Evolutionary conservation across 1,140 invertebrate species (phyloP).

Genomic region (Spodoptera litura): DNA sequence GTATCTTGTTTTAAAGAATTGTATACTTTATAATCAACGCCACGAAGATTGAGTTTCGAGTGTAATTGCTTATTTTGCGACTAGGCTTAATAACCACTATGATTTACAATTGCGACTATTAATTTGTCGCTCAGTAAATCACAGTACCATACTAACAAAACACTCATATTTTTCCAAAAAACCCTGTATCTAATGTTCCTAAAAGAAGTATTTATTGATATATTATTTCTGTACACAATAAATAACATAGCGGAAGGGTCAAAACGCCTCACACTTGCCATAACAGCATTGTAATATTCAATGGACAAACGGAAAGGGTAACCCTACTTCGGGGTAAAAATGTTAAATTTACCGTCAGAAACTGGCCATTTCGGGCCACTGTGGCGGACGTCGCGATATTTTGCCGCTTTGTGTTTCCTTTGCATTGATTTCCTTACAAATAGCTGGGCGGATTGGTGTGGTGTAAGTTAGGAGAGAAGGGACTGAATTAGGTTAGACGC

Average conservation of each 20-base stretch:
- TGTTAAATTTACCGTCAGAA: slow-evolving; percentile 74
- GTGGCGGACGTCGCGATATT: slow-evolving; percentile 75
- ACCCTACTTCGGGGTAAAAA: slow-evolving; percentile 66
- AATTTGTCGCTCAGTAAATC: too few relatives aligned
- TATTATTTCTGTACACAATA: slow-evolving; percentile 69
- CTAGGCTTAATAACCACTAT: too few relatives aligned
- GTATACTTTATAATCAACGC: too few relatives aligned
- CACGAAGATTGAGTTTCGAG: too few relatives aligned
- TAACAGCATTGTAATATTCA: slow-evolving; percentile 67
- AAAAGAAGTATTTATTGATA: slow-evolving; percentile 75
- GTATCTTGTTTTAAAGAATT: too few relatives aligned
- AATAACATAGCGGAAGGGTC: slow-evolving; percentile 74
- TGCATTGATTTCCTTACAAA: slow-evolving; percentile 74
- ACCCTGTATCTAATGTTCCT: slow-evolving; percentile 66
- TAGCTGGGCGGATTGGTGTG: slow-evolving; percentile 47
- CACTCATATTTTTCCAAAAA: slow-evolving; percentile 37
- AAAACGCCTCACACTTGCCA: slow-evolving; percentile 69
- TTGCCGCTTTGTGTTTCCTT: slow-evolving; percentile 74
- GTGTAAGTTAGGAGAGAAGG: slow-evolving; percentile 50
- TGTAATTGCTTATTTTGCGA: background rate
- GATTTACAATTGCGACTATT: too few relatives aligned
- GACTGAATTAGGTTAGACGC: background rate
- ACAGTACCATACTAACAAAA: background rate
- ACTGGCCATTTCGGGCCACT: slow-evolving; percentile 69
- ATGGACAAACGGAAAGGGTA: slow-evolving; percentile 70